These are phyloP conservation scores for Darevskia mixta DNA, from an alignment of 2,797 vertebrate species.

Conservation along the genomic window DNA sequence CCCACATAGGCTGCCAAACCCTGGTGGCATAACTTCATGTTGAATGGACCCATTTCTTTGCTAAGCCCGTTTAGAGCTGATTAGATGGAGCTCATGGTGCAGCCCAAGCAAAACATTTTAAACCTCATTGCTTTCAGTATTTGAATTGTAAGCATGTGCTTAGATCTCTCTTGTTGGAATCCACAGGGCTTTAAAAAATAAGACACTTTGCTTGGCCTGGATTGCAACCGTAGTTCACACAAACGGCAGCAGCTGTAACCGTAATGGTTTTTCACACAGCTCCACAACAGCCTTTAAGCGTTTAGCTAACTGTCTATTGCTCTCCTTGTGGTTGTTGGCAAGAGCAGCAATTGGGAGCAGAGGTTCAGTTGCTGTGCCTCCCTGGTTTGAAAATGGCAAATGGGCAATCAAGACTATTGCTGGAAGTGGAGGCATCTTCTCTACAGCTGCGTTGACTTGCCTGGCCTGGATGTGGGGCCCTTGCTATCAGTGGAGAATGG, in stretches of 20 bases:
- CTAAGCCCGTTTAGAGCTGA: too few species aligned
- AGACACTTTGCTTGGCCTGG: too few species aligned
- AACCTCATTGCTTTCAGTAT: background rate
- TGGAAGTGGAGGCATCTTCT: constrained; percentile 22
- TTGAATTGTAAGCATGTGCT: too few species aligned
- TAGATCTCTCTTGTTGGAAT: background rate
- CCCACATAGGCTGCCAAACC: too few species aligned
- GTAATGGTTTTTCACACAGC: constrained; percentile 25
- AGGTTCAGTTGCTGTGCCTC: constrained; percentile 51
- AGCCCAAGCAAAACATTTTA: background rate
- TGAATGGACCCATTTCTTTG: too few species aligned
- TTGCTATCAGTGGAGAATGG: background rate
- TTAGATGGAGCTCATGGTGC: too few species aligned
- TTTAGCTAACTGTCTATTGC: constrained; percentile 6
- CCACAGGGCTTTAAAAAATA: too few species aligned
- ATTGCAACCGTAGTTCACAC: background rate
- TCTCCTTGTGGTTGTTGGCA: constrained; percentile 58
- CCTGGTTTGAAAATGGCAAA: constrained; percentile 11
- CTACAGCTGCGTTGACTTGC: background rate
- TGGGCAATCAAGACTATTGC: constrained; percentile 34
- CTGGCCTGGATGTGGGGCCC: background rate
- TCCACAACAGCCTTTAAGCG: constrained; percentile 53
- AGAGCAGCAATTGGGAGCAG: accelerated
- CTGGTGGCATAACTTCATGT: too few species aligned
- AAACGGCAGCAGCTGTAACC: constrained; percentile 46